These are phyloP conservation scores for Bradysia coprophila DNA, from an alignment of 1,140 invertebrate species.

Conservation along the genomic window DNA sequence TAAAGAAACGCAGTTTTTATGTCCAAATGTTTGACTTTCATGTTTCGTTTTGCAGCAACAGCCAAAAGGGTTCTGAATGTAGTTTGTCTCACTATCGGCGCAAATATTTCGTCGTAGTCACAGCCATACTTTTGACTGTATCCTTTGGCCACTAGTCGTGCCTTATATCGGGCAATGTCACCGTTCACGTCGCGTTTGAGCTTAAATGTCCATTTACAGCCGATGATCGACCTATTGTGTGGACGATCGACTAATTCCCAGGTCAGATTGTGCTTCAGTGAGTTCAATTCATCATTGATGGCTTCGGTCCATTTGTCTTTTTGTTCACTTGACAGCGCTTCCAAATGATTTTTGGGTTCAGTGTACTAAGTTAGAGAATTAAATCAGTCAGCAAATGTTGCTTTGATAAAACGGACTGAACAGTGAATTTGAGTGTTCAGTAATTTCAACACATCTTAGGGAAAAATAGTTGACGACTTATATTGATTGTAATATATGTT, in stretches of 20 bases:
- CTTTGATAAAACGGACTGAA: too few species aligned
- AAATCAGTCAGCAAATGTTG: too few species aligned
- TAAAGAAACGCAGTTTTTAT: constrained; percentile 20
- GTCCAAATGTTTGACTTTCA: constrained; percentile 16
- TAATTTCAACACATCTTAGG: too few species aligned
- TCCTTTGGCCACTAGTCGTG: constrained; percentile 10
- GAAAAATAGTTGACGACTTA: too few species aligned
- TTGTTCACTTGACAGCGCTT: constrained; percentile 3
- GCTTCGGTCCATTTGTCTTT: constrained; percentile 4
- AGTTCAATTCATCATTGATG: constrained; percentile 6
- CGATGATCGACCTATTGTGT: constrained; percentile 4
- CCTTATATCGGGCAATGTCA: constrained; percentile 12
- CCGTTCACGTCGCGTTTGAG: constrained; percentile 9
- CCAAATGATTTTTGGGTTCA: constrained; percentile 1
- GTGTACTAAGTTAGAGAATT: too few species aligned
- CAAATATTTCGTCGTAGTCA: constrained; percentile 8
- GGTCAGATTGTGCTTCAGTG: constrained; percentile 5
- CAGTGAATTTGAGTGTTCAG: too few species aligned
- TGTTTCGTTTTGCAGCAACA: constrained; percentile 14
- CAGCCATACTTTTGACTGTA: constrained; percentile 7
- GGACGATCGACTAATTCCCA: constrained; percentile 6
- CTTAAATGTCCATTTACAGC: constrained; percentile 9
- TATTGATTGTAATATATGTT: too few species aligned
- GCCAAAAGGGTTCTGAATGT: constrained; percentile 12
- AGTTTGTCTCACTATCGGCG: constrained; percentile 9